phyloP scores from a whole-genome alignment of 30 jellyfish, hydroid and myxozoan genomes.

The Hydractinia echinata region DNA sequence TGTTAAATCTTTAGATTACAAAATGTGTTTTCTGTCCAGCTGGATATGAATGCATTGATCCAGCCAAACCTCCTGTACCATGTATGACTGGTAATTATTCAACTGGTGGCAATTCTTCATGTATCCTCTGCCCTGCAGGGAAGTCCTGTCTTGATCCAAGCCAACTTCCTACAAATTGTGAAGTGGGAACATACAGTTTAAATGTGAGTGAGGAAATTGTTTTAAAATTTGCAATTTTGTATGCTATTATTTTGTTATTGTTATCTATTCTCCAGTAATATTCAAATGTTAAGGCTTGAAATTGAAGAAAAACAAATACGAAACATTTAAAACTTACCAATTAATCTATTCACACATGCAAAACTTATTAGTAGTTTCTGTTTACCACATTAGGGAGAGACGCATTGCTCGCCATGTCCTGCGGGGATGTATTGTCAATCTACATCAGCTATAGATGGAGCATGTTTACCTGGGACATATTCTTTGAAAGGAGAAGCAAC shows the following conservation, averaged over 20 bases:
- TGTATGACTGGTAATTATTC: constrained; percentile 76
- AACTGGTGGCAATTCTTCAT: constrained; percentile 74
- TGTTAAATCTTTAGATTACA: constrained; percentile 38
- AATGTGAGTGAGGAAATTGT: constrained; percentile 33
- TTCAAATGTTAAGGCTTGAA: too few relatives aligned
- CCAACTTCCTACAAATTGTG: constrained; percentile 69
- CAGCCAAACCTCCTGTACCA: constrained; percentile 70
- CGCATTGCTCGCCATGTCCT: constrained; percentile 65
- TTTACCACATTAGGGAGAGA: constrained; percentile 17
- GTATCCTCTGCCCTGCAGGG: constrained; percentile 83
- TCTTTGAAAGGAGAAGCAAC: constrained; percentile 43
- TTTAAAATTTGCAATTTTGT: too few relatives aligned
- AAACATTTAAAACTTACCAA: too few relatives aligned
- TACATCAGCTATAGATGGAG: constrained; percentile 50
- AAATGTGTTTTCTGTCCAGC: constrained; percentile 74
- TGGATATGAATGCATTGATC: constrained; percentile 62
- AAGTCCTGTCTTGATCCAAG: constrained; percentile 86
- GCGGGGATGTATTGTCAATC: constrained; percentile 80
- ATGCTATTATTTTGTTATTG: too few relatives aligned
- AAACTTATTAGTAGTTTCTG: neutral
- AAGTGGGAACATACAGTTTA: constrained; percentile 71
- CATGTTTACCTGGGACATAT: constrained; percentile 83
- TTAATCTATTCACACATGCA: too few relatives aligned
- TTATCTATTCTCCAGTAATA: too few relatives aligned
- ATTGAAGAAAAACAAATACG: too few relatives aligned